phyloP scores from a whole-genome alignment of 2,888 invertebrate species.

The Diabrotica balteata region DNA sequence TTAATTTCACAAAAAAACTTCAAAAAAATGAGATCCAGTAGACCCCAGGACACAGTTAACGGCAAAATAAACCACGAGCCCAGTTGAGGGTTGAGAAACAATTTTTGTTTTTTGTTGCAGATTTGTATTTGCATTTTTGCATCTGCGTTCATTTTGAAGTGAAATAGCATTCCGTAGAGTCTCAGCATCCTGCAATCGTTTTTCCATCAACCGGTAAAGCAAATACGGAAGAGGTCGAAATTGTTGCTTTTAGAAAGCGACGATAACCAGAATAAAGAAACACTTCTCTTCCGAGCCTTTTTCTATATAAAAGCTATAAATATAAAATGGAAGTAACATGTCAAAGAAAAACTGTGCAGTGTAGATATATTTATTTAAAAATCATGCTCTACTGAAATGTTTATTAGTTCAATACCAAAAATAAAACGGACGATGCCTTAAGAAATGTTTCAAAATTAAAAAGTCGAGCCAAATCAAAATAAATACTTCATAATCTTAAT shows the following conservation, averaged over 20 bases:
- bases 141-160: no score
- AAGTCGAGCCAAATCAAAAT: conserved; percentile 49
- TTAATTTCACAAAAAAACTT: no score
- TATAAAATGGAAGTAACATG: conserved; percentile 42
- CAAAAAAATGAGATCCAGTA: no score
- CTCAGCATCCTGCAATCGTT: no score
- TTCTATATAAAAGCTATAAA: conserved; percentile 38
- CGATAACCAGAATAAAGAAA: conserved; percentile 17
- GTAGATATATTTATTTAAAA: conserved; percentile 51
- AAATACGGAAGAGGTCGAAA: neutral
- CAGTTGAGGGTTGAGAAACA: no score
- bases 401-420: conserved; percentile 52
- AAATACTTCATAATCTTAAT: conserved; percentile 51
- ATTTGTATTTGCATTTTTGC: no score
- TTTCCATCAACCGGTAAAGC: neutral
- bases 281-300: conserved; percentile 14
- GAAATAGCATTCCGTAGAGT: no score
- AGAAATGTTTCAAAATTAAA: conserved; percentile 48
- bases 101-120: no score
- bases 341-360: conserved; percentile 42
- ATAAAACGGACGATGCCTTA: conserved; percentile 44
- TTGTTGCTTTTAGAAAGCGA: conserved; percentile 1
- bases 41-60: no score
- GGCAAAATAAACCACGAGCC: no score
- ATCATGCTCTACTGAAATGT: conserved; percentile 51